Evolutionary conservation across 2,113 vertebrate species (phyloP), one percentile per base, ranked within the genome.

Genomic region (Corapipo altera): DNA sequence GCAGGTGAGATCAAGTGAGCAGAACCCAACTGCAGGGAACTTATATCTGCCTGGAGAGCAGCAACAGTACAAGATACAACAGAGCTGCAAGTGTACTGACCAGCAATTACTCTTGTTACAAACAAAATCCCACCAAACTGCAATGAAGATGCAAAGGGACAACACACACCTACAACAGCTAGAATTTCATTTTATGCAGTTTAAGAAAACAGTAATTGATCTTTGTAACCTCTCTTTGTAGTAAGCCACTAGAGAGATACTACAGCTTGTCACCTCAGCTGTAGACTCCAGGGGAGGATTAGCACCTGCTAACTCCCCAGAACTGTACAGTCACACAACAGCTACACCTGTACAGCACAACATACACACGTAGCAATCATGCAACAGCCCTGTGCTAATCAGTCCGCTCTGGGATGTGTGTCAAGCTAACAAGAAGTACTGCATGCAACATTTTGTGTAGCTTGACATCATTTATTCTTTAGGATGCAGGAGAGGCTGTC

Each of bases 401-500:
- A 20, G 39, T 59, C 72, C 39, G 44, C 82, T 33, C 91, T 21
- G 69, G 78, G 58, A 93, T 23, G 1, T 5, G 44, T 48, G 51
- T 74, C 85, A 66, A 67, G 79, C 76, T 95, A 91, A 93, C 78
- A 41, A 94, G 75, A 55, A 91, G 41, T 35, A 79, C 65, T 44
- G 49, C 41, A 49, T 59, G 59, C 59, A 85, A 83, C 78, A n/a
- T 84, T 72, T 82, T 72, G 87, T 89, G 52, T 51, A 67, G 48
- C 85, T 96, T 87, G 93, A 67, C 89, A 93, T 93, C 83, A 87
- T 95, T 96, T 89, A 93, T 80, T 91, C 85, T 71, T 89, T 82
- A 69, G 88, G 90, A 87, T 32, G 64, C 89, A 91, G 79, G 57
- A 52, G 37, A 87, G 79, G 82, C 65, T 90, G 80, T 33, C 70